Base-by-base conservation (phyloP, 2,888 invertebrate genomes). In the Notocelia uddmanniana region DNA sequence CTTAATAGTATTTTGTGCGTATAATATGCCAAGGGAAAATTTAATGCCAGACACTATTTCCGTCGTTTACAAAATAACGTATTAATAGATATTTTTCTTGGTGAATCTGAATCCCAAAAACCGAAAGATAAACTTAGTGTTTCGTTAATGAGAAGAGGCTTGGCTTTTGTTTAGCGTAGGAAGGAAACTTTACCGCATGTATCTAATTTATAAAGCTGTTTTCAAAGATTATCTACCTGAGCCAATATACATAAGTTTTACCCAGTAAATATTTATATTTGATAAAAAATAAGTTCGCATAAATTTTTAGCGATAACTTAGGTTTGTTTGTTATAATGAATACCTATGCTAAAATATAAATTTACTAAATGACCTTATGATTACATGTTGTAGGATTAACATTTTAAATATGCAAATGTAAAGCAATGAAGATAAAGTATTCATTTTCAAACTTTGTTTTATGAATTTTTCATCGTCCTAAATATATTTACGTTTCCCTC, bases 401-500 rank as follows among this genome's bases (percentile, higher is more conserved):
- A 23, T 19, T 67, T 62, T 15, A 68, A 67, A 67, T 67, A 72
- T 57, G 67, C 50, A 68, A 68, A 68, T 68, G 37, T 26, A 57
- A 34, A 67, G 26, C 23, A 60, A 34, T 45, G 31, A 21, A 48
- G 45, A 68, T 48, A 50, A 54, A 54, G 58, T 37, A 52, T 57
- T 68, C 50, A 55, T 72, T 55, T 60, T 18, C 34, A 55, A 72
- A 72, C 60, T 72, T 68, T 60, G 48, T 57, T 60, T 54, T 55
- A 60, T 67, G 72, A 67, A 57, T 68, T 67, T 67, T 62, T 72
- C 37, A 62, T 72, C 72, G 11, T 18, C 41, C 55, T 68, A 57
- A 72, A 72, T 68, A 62, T 62, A 72, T 72, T 62, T 72, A 67
- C 48, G 67, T 55, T 54, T 72, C 68, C 48, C 72, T 62, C 55